Base-by-base conservation (phyloP, 2,797 vertebrate species). In the Austrolebias charrua region DNA sequence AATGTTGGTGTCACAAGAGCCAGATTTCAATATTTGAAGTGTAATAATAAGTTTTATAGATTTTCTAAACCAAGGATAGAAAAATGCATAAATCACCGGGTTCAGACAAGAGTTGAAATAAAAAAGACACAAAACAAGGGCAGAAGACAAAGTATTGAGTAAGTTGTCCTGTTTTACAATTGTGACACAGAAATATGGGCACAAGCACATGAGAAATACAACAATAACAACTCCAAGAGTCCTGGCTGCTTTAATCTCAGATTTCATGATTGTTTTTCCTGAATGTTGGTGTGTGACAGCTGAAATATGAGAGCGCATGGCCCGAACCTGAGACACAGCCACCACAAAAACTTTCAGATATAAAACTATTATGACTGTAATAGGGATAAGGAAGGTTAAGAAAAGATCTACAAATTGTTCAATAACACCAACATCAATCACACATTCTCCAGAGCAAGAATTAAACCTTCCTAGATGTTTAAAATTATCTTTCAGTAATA, bases 381-480 rank as follows among this genome's bases (percentile, higher is more conserved):
- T 63, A 6, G 87, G 84, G 0, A 35, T 11, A 1, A 87, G 3
- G 53, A 91, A 86, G 5, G 69, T 75, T 14, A 76, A 4, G 0
- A 77, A 1, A 0, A 82, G 6, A 45, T 89, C 86, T 5, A n/a
- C 19, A 18, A 60, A 48, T 9, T 76, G 60, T 38, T 20, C 29
- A 4, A 61, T 29, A 46, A 1, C 11, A 33, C 45, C 3, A 15
- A 69, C 33, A 3, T 51, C 15, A 20, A 80, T 1, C 0, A 73
- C 85, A 89, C 87, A 91, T 15, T 88, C 66, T 4, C 86, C 86
- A 14, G 60, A 0, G 35, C 85, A 87, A 18, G 64, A 61, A 35
- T 29, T 73, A 33, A 59, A 67, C 8, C 9, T 45, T 9, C 69
- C 15, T 35, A 73, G 75, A 6, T 73, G 4, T 40, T 57, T 10